These are phyloP conservation scores for Cyprinodon variegatus DNA, from an alignment of 2,113 vertebrate genomes.

Conservation along the genomic window DNA sequence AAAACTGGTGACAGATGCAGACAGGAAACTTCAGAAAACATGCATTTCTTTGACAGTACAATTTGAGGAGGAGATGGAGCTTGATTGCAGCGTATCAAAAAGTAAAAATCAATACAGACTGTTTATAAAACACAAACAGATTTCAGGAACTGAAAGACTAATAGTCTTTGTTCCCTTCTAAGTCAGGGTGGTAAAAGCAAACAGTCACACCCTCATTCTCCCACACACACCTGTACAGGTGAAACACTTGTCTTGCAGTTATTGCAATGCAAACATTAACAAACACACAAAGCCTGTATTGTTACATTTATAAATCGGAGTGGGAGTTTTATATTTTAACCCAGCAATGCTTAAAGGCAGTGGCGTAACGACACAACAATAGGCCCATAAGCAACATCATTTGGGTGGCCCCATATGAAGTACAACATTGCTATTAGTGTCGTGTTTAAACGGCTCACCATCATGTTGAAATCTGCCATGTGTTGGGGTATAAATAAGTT, in stretches of 20 bases:
- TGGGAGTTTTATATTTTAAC: no score
- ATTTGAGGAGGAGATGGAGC: background rate
- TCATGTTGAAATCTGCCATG: no score
- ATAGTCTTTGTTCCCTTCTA: background rate
- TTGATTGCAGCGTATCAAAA: slow-evolving; percentile 15
- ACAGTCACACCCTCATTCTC: slow-evolving; percentile 26
- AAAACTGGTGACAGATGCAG: background rate
- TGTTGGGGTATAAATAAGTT: no score
- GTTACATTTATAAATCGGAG: background rate
- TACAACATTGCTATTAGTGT: no score
- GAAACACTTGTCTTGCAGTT: background rate
- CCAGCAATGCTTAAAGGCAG: no score
- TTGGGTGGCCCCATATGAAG: no score
- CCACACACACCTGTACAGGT: slow-evolving; percentile 5
- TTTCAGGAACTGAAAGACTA: background rate
- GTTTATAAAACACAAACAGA: background rate
- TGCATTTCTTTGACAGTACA: background rate
- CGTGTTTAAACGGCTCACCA: no score
- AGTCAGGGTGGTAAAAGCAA: background rate
- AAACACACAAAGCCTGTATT: background rate
- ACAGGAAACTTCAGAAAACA: background rate
- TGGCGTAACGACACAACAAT: no score
- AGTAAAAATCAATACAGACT: background rate
- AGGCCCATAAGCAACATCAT: no score
- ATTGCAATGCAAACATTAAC: slow-evolving; percentile 28